Percentiles rank a stretch among this genome's conserved stretches.
These are phyloP conservation scores for Podilymbus podiceps DNA, from an alignment of 2,113 vertebrate genomes.

Conservation along the genomic window DNA sequence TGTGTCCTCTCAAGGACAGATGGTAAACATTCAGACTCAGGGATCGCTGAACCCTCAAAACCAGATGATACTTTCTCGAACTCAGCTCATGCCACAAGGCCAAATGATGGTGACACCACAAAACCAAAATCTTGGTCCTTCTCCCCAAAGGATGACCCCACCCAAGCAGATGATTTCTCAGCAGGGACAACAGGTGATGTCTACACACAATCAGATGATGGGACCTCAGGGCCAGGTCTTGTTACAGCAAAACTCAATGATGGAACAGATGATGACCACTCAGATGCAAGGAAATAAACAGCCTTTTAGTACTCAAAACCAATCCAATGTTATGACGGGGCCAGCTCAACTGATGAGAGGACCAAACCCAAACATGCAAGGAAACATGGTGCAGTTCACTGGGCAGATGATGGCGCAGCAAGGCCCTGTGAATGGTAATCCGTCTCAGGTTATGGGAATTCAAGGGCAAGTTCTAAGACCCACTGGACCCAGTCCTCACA, in stretches of 20 bases:
- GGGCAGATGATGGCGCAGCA: constrained; percentile 87
- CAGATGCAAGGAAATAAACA: constrained; percentile 95
- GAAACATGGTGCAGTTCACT: constrained; percentile 89
- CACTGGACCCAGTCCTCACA: constrained; percentile 81
- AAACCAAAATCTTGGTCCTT: constrained; percentile 85
- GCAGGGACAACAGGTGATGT: constrained; percentile 93
- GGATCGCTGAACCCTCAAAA: constrained; percentile 81
- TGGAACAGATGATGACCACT: constrained; percentile 96
- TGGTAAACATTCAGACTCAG: constrained; percentile 84
- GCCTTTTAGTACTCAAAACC: constrained; percentile 87
- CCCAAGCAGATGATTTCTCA: constrained; percentile 96
- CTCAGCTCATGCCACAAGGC: constrained; percentile 80
- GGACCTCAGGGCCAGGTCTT: constrained; percentile 90
- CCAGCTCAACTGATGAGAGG: constrained; percentile 92
- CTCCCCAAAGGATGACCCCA: constrained; percentile 92
- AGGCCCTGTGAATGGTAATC: constrained; percentile 86
- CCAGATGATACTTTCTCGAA: constrained; percentile 93
- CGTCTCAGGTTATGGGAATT: constrained; percentile 89
- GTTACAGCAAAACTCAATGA: constrained; percentile 91
- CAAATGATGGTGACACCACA: constrained; percentile 83
- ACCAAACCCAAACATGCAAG: constrained; percentile 88
- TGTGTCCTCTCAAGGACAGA: constrained; percentile 91
- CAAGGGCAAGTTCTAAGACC: constrained; percentile 90
- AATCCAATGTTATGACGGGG: constrained; percentile 85
- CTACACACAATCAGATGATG: constrained; percentile 92